These are phyloP conservation scores for Tapirus indicus DNA, from an alignment of 2,797 vertebrate species.

Conservation along the genomic window DNA sequence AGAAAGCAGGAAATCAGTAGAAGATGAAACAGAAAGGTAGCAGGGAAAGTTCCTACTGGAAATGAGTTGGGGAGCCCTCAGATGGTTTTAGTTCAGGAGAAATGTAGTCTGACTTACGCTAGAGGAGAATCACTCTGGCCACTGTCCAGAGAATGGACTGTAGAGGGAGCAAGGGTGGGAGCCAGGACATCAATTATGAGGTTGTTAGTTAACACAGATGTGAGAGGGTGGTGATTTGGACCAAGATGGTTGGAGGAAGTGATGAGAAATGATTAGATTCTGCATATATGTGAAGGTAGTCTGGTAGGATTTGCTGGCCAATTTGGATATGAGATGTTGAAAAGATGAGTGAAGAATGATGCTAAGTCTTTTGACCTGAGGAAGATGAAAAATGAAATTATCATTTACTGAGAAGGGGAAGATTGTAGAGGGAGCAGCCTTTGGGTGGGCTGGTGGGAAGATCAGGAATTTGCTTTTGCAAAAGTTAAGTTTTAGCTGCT, in stretches of 20 bases:
- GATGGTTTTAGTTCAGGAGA: not conserved
- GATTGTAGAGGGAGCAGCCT: not conserved
- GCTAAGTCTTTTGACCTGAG: not conserved
- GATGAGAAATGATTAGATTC: not conserved
- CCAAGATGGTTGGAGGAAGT: not conserved
- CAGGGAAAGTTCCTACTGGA: not conserved
- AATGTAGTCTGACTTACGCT: not conserved
- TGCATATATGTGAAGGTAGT: not conserved
- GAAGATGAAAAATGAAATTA: not conserved
- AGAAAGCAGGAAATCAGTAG: not conserved
- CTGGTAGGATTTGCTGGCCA: not conserved
- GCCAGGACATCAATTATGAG: not conserved
- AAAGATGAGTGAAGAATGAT: not conserved
- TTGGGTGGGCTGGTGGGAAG: not conserved
- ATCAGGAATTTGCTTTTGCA: not conserved
- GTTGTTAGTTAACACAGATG: not conserved
- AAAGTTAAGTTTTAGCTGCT: not conserved
- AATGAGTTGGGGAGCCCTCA: not conserved
- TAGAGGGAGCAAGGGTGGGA: not conserved
- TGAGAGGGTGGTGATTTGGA: not conserved
- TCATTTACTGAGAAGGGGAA: not conserved
- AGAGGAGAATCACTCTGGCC: not conserved
- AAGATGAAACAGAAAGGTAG: not conserved
- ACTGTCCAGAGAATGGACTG: not conserved
- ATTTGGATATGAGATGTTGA: not conserved